Base-by-base conservation (phyloP, 2,888 invertebrate species). In the Leucania comma region DNA sequence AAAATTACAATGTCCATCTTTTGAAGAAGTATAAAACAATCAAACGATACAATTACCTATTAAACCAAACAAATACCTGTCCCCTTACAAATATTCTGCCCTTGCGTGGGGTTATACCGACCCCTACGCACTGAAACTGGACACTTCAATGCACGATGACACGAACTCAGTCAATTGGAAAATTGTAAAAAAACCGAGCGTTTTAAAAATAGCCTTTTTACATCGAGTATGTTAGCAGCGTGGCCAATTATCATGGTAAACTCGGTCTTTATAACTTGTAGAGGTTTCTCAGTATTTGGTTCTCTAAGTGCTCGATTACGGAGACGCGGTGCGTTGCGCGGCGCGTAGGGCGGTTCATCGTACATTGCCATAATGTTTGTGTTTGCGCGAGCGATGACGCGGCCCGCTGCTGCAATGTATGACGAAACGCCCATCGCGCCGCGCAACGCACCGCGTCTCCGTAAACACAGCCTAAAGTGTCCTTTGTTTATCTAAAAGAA, bases 71-170 rank as follows among this genome's bases (percentile, higher is more conserved):
- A 72, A 53, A 59, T 58, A 51, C 57, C 20, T 53, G 38, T n/a
- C 57, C 58, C 53, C 48, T 72, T 8, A 78, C 38, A 78, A 50
- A 73, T 73, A 75, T 42, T 10, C 14, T 35, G 61, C 78, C 77
- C 74, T 53, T 42, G 63, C 53, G 20, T 62, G 64, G 73, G 64
- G 51, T 63, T 26, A 59, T 14, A 10, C 24, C 74, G 61, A 76
- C 53, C 64, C 68, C 64, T 61, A 51, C 53, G 59, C 51, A 32
- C 56, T 59, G 72, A 78, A 78, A 78, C 72, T 66, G 56, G 72
- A 67, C 61, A 60, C 59, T 67, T 17, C 82, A 63, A 61, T 77
- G 75, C 75, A 76, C 80, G 50, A 73, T 67, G 62, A 69, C 51
- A 57, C 53, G 26, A 26, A 51, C 42, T 60, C 51, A 63, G 48